These are phyloP conservation scores for Macroglossus sobrinus DNA, from an alignment of 2,113 vertebrate genomes.

Conservation along the genomic window DNA sequence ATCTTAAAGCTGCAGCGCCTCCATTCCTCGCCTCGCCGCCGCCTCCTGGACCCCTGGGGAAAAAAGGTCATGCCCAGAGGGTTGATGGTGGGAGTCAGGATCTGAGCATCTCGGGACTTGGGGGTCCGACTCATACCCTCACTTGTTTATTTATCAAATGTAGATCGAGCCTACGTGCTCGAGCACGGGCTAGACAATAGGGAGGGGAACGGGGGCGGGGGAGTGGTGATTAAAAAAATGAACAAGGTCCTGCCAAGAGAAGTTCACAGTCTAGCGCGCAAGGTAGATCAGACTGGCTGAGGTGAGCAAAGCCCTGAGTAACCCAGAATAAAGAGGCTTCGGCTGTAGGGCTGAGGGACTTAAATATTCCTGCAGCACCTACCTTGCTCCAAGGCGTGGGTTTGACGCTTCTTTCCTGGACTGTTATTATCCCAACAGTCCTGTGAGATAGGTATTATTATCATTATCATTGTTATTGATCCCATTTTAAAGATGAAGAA, in stretches of 20 bases:
- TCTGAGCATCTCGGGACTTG: neutral
- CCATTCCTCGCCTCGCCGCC: neutral
- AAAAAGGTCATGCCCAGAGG: neutral
- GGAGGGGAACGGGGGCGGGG: neutral
- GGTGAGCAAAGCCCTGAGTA: conserved; percentile 31
- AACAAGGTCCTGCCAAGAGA: conserved; percentile 55
- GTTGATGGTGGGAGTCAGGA: neutral
- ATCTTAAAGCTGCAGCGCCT: conserved; percentile 68
- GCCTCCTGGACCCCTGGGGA: neutral
- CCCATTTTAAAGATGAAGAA: conserved; percentile 57
- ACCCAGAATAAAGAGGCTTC: neutral
- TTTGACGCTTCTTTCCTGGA: neutral
- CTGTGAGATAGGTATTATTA: neutral
- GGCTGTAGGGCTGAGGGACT: conserved; percentile 14
- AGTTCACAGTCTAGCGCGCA: conserved; percentile 67
- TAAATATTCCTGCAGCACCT: neutral
- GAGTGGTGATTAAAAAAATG: conserved; percentile 44
- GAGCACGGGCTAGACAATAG: conserved; percentile 15
- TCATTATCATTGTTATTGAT: neutral
- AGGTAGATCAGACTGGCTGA: conserved; percentile 49
- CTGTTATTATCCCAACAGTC: neutral
- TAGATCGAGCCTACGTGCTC: neutral
- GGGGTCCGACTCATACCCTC: neutral
- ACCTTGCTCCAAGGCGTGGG: neutral
- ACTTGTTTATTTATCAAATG: neutral